Evolutionary conservation across 2,113 vertebrate genomes (phyloP).

Genomic region (Arothron firmamentum): DNA sequence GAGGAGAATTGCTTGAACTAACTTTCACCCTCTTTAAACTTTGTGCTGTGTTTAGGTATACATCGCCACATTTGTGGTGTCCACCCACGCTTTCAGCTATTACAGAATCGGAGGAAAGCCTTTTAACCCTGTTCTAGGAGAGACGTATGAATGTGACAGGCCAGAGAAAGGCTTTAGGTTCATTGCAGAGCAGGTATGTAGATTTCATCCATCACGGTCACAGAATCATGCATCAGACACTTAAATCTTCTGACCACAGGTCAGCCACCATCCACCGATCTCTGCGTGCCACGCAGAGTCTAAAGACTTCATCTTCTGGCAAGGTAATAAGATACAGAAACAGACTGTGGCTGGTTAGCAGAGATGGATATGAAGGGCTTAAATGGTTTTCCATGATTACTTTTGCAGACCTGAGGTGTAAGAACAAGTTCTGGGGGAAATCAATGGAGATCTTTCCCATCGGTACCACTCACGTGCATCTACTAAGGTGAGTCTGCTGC

Average conservation of each 20-base stretch:
- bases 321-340: constrained; percentile 79
- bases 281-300: constrained; percentile 95
- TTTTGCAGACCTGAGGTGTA: constrained; percentile 92
- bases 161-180: constrained; percentile 91
- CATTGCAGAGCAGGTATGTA: constrained; percentile 89
- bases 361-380: constrained; percentile 1
- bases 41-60: constrained; percentile 79
- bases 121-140: constrained; percentile 94
- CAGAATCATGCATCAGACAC: not conserved
- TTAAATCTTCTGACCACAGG: constrained; percentile 67
- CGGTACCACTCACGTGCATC: constrained; percentile 86
- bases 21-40: not conserved
- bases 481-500: constrained; percentile 81
- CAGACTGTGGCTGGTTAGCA: not conserved
- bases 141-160: constrained; percentile 90
- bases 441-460: constrained; percentile 98
- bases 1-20: too few relatives aligned
- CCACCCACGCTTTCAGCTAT: constrained; percentile 90
- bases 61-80: constrained; percentile 90
- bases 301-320: constrained; percentile 91
- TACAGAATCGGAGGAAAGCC: constrained; percentile 95
- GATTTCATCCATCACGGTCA: not conserved
- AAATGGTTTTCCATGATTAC: constrained; percentile 22
- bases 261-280: constrained; percentile 97
- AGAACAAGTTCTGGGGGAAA: constrained; percentile 99